Conservation (phyloP, 1,140 invertebrate species). For the Neuroterus valhalla region DNA sequence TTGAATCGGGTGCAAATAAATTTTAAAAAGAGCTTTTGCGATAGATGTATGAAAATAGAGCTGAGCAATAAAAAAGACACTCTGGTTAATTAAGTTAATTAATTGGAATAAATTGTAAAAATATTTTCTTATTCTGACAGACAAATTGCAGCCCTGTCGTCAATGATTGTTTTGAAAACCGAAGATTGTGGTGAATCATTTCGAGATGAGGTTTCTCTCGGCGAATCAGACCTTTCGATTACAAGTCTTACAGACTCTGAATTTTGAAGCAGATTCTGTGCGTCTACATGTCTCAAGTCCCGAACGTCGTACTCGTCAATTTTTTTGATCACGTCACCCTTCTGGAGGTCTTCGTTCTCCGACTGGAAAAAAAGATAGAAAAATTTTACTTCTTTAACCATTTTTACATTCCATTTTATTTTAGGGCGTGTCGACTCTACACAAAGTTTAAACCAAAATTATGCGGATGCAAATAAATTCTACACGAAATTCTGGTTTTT, state of each 20-base stretch:
- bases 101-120: conserved; percentile 34
- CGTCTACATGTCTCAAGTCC: conserved; percentile 92
- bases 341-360: conserved; percentile 86
- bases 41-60: neutral
- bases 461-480: no score
- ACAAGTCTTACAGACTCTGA: conserved; percentile 79
- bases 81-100: neutral
- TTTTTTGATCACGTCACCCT: conserved; percentile 92
- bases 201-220: conserved; percentile 57
- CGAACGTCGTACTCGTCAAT: conserved; percentile 91
- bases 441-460: no score
- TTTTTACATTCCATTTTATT: conserved; percentile 7
- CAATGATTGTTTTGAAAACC: conserved; percentile 69
- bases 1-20: neutral
- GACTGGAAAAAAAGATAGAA: conserved; percentile 76
- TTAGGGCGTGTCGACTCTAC: neutral
- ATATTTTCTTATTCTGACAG: conserved; percentile 62
- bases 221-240: conserved; percentile 76
- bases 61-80: neutral
- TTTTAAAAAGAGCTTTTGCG: conserved; percentile 8
- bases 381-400: conserved; percentile 3
- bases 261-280: conserved; percentile 90
- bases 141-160: conserved; percentile 63
- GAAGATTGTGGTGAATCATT: conserved; percentile 77
- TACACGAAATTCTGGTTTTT: no score